Evolutionary conservation across 1,140 invertebrate species (phyloP).

Genomic region (Pseudachorutes palmiensis): DNA sequence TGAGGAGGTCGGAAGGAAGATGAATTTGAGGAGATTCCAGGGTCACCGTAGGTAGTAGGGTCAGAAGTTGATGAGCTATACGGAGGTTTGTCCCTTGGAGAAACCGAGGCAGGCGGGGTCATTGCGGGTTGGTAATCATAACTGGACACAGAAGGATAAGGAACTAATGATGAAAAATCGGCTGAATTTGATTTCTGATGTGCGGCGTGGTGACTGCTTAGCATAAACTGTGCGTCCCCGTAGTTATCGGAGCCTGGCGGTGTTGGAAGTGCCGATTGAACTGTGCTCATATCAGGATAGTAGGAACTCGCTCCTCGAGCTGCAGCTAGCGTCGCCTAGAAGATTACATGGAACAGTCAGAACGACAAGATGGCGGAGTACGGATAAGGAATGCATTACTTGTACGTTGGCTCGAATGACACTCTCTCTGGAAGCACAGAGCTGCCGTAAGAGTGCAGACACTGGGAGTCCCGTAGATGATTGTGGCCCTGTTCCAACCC

Average conservation of each 20-base stretch:
- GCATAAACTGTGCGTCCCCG: conserved; percentile 60
- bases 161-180: conserved; percentile 38
- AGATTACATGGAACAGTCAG: background rate
- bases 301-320: conserved; percentile 39
- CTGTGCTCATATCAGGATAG: conserved; percentile 40
- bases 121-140: conserved; percentile 62
- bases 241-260: conserved; percentile 65
- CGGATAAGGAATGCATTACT: conserved; percentile 42
- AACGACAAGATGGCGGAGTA: background rate
- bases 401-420: conserved; percentile 85
- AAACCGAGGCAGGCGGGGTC: conserved; percentile 90
- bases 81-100: conserved; percentile 55
- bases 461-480: conserved; percentile 52
- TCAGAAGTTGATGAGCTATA: conserved; percentile 4
- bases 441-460: conserved; percentile 73
- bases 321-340: conserved; percentile 45
- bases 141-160: conserved; percentile 26
- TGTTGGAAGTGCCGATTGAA: conserved; percentile 65
- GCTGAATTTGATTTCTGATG: conserved; percentile 36
- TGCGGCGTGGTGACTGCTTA: conserved; percentile 18
- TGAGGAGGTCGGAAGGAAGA: conserved; percentile 37
- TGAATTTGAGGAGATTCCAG: conserved; percentile 9
- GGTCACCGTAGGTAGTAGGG: conserved; percentile 32
- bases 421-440: conserved; percentile 87
- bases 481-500: conserved; percentile 58